These are phyloP conservation scores for Alsophila aescularia DNA, from an alignment of 2,888 invertebrate genomes.

Conservation along the genomic window DNA sequence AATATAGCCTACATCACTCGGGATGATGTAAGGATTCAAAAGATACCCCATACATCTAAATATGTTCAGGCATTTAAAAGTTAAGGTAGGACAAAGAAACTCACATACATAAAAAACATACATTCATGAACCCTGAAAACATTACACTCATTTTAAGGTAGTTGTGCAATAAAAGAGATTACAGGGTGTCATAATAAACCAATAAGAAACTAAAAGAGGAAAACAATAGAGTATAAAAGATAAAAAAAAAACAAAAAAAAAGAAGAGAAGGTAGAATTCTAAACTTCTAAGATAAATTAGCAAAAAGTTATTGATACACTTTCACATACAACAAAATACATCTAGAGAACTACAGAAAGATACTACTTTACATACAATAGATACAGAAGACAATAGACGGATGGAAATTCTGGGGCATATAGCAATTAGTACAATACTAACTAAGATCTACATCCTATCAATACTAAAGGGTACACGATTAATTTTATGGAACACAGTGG, in stretches of 20 bases:
- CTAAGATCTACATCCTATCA: constrained; percentile 38
- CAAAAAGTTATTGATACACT: constrained; percentile 44
- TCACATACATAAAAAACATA: no score
- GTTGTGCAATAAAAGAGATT: no score
- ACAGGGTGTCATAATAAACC: no score
- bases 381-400: constrained; percentile 83
- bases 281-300: background rate
- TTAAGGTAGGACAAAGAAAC: no score
- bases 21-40: no score
- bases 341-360: constrained; percentile 72
- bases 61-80: no score
- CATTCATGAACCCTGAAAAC: no score
- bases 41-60: no score
- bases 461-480: constrained; percentile 40
- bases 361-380: constrained; percentile 78
- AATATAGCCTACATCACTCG: no score
- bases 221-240: background rate
- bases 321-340: constrained; percentile 51
- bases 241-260: background rate
- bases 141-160: no score
- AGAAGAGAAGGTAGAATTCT: background rate
- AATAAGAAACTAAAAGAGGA: no score
- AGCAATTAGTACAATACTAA: constrained; percentile 70
- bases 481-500: constrained; percentile 38
- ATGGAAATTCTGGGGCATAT: constrained; percentile 85